phyloP scores from a whole-genome alignment of 1,140 invertebrate species.

The Heliconius hewitsoni region DNA sequence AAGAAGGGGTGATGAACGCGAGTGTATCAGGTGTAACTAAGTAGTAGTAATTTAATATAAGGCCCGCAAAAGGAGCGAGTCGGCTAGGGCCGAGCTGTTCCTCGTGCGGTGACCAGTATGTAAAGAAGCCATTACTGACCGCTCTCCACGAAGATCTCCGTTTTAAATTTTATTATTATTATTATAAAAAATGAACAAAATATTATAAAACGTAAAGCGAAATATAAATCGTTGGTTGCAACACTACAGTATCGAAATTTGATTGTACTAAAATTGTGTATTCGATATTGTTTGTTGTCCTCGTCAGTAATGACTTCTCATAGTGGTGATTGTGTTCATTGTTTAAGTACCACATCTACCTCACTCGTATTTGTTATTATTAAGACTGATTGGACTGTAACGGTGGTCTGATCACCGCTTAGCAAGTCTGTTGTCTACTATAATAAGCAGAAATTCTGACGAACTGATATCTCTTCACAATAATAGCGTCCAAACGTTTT shows the following conservation, averaged over 20 bases:
- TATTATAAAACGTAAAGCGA: slow-evolving; percentile 1
- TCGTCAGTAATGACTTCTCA: slow-evolving; percentile 39
- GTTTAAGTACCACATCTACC: slow-evolving; percentile 69
- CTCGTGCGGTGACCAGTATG: slow-evolving; percentile 35
- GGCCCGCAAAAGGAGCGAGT: slow-evolving; percentile 17
- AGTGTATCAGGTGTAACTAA: slow-evolving; percentile 43
- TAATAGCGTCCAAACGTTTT: slow-evolving; percentile 48
- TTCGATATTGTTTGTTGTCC: not conserved
- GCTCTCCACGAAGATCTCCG: not conserved
- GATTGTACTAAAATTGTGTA: not conserved
- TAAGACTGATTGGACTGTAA: slow-evolving; percentile 71
- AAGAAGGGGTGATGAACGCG: slow-evolving; percentile 49
- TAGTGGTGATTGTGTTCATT: slow-evolving; percentile 59
- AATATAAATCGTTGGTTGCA: not conserved
- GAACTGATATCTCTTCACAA: slow-evolving; percentile 44
- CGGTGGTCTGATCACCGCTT: slow-evolving; percentile 75
- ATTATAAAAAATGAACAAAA: not conserved
- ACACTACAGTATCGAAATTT: not conserved
- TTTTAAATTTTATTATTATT: not conserved
- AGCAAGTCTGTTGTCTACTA: slow-evolving; percentile 77
- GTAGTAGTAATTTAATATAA: slow-evolving; percentile 44
- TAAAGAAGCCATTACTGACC: slow-evolving; percentile 31
- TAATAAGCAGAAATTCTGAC: slow-evolving; percentile 51
- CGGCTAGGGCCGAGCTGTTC: slow-evolving; percentile 20
- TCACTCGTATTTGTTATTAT: slow-evolving; percentile 72